Evolutionary conservation across 2,888 invertebrate genomes (phyloP).

Genomic region (Artemia sp.): DNA sequence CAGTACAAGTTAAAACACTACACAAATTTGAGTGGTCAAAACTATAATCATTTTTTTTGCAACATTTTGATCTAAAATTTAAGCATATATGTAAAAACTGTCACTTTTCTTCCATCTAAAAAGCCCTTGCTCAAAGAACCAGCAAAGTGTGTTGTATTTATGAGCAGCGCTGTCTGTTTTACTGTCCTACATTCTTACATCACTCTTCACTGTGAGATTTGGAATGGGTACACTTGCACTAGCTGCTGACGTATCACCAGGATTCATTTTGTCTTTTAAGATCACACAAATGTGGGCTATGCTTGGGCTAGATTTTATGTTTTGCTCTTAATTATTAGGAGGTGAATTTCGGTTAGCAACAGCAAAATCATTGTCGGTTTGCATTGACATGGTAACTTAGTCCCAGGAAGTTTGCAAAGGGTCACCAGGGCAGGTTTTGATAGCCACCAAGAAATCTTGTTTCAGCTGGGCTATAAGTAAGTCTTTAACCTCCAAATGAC

Average conservation of each 20-base stretch:
- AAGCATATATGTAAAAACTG: background rate
- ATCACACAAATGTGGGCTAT: background rate
- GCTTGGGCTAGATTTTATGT: constrained; percentile 14
- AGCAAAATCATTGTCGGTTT: constrained; percentile 2
- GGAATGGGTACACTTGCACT: background rate
- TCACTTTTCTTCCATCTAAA: background rate
- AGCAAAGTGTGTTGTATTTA: background rate
- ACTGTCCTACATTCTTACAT: background rate
- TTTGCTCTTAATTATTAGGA: constrained; percentile 6
- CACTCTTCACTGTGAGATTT: background rate
- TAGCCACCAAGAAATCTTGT: background rate
- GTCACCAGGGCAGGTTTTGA: background rate
- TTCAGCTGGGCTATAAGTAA: background rate
- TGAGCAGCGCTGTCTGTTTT: background rate
- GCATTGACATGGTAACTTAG: constrained; percentile 3
- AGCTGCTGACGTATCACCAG: background rate
- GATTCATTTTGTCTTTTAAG: background rate
- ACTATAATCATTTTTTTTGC: background rate
- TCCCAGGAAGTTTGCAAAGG: background rate
- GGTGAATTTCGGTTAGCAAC: constrained; percentile 10
- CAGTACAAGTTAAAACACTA: constrained; percentile 7
- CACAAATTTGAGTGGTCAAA: constrained; percentile 1
- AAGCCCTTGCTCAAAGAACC: constrained; percentile 10
- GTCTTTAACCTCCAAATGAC: constrained; percentile 10
- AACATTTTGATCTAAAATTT: too few relatives aligned